A percentile compares a stretch with the other conserved stretches of the same genome.
Conservation (phyloP, 2,113 vertebrate species). For the Rutilus rutilus region DNA sequence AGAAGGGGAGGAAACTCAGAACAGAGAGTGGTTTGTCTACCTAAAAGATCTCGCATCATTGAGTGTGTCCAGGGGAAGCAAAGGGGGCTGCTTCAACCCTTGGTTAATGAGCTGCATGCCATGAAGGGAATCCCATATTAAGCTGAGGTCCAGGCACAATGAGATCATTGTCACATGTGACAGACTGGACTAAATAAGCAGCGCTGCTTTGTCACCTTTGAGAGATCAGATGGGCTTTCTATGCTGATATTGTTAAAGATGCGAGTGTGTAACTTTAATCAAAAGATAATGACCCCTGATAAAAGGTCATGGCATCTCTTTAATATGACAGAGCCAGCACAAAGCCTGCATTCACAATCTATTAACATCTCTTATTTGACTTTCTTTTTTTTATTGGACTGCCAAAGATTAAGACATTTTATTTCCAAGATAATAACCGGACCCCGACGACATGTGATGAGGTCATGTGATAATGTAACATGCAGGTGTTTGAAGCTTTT, state of each 20-base stretch:
- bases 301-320: not conserved
- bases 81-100: slow-evolving; percentile 15
- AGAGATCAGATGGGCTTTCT: slow-evolving; percentile 23
- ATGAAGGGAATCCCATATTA: slow-evolving; percentile 35
- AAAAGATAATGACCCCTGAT: slow-evolving; percentile 6
- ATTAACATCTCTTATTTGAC: too few species aligned
- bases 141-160: slow-evolving; percentile 40
- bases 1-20: slow-evolving; percentile 8
- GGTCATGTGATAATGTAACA: not conserved
- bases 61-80: slow-evolving; percentile 39
- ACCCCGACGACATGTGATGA: not conserved
- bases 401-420: too few species aligned
- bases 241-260: slow-evolving; percentile 6
- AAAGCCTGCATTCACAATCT: slow-evolving; percentile 14
- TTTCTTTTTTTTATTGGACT: too few species aligned
- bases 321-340: not conserved
- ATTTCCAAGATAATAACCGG: too few species aligned
- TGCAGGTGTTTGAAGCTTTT: not conserved
- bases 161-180: slow-evolving; percentile 50
- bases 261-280: not conserved
- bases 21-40: slow-evolving; percentile 48
- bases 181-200: slow-evolving; percentile 25
- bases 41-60: slow-evolving; percentile 38
- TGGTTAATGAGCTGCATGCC: slow-evolving; percentile 39
- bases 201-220: not conserved